These are phyloP conservation scores for Choloepus hoffmanni DNA, from an alignment of 2,113 vertebrate species.

Conservation along the genomic window DNA sequence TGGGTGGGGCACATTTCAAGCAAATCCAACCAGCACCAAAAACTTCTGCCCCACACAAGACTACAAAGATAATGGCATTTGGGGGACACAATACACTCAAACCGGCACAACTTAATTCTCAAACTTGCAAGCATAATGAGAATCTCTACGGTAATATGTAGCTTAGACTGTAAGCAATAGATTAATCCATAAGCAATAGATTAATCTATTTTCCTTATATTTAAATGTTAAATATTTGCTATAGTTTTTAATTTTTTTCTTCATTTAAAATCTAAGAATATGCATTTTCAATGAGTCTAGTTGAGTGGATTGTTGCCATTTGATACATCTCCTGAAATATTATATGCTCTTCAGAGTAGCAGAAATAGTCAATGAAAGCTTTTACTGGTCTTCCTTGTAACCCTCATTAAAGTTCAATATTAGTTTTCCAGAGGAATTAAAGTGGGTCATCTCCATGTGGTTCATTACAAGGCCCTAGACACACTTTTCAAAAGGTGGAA, in stretches of 20 bases:
- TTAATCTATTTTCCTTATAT: conserved; percentile 61
- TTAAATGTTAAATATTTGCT: conserved; percentile 13
- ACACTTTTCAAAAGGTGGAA: background rate
- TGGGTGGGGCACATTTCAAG: too few species aligned
- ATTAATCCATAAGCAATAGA: background rate
- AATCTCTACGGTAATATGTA: background rate
- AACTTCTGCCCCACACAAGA: too few species aligned
- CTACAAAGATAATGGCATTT: too few species aligned
- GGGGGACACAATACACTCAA: too few species aligned
- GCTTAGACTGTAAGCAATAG: background rate
- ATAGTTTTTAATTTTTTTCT: background rate
- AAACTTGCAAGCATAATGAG: conserved; percentile 35
- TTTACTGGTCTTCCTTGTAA: background rate
- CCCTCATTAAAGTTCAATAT: conserved; percentile 46
- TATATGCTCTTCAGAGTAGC: background rate
- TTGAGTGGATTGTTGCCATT: conserved; percentile 32
- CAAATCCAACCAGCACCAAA: too few species aligned
- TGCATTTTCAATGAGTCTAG: conserved; percentile 6
- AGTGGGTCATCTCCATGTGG: conserved; percentile 17
- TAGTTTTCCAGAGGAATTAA: conserved; percentile 56
- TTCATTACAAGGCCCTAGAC: conserved; percentile 29
- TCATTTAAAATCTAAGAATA: conserved; percentile 33
- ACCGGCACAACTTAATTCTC: background rate
- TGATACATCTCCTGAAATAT: conserved; percentile 29
- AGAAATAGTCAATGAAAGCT: conserved; percentile 36